Evolutionary conservation across 1,140 invertebrate genomes (phyloP).

Genomic region (Drosophila orena): DNA sequence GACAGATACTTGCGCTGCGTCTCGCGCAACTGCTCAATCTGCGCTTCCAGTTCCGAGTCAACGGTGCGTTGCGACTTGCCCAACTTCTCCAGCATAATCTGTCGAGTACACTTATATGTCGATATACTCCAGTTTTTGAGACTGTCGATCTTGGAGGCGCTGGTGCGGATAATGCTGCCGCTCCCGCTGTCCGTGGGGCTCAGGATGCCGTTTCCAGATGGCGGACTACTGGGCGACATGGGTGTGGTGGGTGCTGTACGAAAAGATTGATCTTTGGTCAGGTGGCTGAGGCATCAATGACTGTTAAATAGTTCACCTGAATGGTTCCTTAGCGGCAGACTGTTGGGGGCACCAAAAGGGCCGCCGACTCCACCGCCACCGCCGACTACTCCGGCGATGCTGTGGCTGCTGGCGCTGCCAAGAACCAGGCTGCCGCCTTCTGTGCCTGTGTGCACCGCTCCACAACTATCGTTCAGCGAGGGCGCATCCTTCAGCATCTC

Average conservation of each 20-base stretch:
- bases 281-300: not conserved
- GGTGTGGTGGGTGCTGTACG: constrained; percentile 75
- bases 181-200: constrained; percentile 66
- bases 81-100: constrained; percentile 97
- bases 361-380: constrained; percentile 5
- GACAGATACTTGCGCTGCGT: constrained; percentile 97
- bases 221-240: constrained; percentile 85
- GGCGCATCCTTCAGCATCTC: constrained; percentile 95
- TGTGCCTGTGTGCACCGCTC: constrained; percentile 90
- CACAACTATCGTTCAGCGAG: constrained; percentile 91
- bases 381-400: constrained; percentile 24
- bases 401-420: constrained; percentile 62
- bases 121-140: constrained; percentile 98
- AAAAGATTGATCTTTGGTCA: constrained; percentile 2
- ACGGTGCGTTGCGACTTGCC: constrained; percentile 96
- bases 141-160: constrained; percentile 93
- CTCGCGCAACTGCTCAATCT: constrained; percentile 96
- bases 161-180: constrained; percentile 87
- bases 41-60: constrained; percentile 93
- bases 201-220: constrained; percentile 76
- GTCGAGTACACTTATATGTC: constrained; percentile 98
- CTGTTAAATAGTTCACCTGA: constrained; percentile 54
- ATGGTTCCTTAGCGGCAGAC: constrained; percentile 85
- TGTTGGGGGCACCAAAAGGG: constrained; percentile 67
- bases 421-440: constrained; percentile 83